Evolutionary conservation across 2,797 vertebrate species (phyloP), one percentile per base, ranked within the genome.

Genomic region (Aulostomus chinensis): DNA sequence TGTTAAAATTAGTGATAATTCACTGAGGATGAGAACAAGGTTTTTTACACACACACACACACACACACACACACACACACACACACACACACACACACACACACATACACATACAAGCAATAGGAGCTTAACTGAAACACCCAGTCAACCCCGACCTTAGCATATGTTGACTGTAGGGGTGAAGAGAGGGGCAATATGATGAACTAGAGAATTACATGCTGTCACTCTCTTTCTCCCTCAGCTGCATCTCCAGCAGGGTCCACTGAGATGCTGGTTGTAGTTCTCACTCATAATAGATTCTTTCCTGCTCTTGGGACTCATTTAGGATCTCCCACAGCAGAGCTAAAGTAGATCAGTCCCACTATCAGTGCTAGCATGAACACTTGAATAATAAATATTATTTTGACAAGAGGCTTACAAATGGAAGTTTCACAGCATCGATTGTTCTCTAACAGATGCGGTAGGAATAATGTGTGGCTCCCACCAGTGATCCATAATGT

Each of bases 81-180:
- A 24, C 20, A 30, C 13, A 39, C 45, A 28, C 21, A 24, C 20
- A 30, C n/a, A 39, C 45, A 28, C 21, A 45, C 2, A 25, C 24
- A 21, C 29, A 28, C 34, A 33, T 14, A 28, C 7, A 20, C 24
- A 24, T 16, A 30, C 13, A 39, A 40, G 29, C 21, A 41, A 28
- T 13, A 1, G 9, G 49, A 62, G 26, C 20, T 46, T 20, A 34
- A 68, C 47, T 4, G 13, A 50, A 68, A 68, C 31, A 13, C 9
- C 22, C 3, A 2, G 4, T 26, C 34, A 42, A 42, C 26, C 41
- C 16, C 67, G 61, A 67, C 38, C 54, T 68, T 10, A 41, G 30
- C 46, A 46, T 49, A 56, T 76, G 63, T 67, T 39, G 34, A 56
- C 33, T 22, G 38, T 16, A 17, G 43, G 49, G 61, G 55, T 73